phyloP scores from a whole-genome alignment of 2,888 invertebrate genomes.

The Biston betularia region DNA sequence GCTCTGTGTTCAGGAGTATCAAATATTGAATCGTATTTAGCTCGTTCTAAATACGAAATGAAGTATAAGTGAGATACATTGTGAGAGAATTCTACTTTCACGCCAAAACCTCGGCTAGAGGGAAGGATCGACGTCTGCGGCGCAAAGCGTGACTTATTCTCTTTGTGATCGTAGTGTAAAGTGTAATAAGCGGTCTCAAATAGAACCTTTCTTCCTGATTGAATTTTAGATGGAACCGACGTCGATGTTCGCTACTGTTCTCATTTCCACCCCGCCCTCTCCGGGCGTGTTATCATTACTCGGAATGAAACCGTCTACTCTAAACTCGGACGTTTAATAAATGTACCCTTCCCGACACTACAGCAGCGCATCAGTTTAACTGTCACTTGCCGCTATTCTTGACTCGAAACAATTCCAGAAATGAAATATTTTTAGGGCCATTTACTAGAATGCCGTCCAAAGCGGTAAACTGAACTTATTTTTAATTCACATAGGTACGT shows the following conservation, averaged over 20 bases:
- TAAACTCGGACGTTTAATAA: conserved; percentile 69
- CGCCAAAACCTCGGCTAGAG: no score
- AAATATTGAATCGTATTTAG: not conserved
- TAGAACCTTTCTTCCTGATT: conserved; percentile 29
- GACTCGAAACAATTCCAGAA: conserved; percentile 79
- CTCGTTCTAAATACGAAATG: not conserved
- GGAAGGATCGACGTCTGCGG: not conserved
- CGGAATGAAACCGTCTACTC: conserved; percentile 54
- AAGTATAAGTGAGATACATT: not conserved
- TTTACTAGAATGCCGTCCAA: conserved; percentile 79
- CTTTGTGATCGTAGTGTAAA: not conserved
- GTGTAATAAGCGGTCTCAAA: conserved; percentile 12
- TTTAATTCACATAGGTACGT: conserved; percentile 73
- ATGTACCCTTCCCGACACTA: conserved; percentile 66
- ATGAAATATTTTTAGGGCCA: conserved; percentile 83
- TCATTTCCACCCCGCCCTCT: conserved; percentile 6
- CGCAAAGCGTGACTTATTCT: conserved; percentile 7
- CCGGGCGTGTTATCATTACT: conserved; percentile 42
- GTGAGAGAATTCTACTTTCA: no score
- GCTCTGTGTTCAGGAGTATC: conserved; percentile 1
- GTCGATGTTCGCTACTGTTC: conserved; percentile 32
- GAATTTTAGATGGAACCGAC: conserved; percentile 24
- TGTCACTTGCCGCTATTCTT: conserved; percentile 80
- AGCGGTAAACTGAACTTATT: conserved; percentile 64
- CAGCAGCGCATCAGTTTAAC: conserved; percentile 76